A percentile compares a stretch with the other conserved stretches of the same genome.
Conservation (phyloP, 2,888 invertebrate species). For the Conops quadrifasciatus region DNA sequence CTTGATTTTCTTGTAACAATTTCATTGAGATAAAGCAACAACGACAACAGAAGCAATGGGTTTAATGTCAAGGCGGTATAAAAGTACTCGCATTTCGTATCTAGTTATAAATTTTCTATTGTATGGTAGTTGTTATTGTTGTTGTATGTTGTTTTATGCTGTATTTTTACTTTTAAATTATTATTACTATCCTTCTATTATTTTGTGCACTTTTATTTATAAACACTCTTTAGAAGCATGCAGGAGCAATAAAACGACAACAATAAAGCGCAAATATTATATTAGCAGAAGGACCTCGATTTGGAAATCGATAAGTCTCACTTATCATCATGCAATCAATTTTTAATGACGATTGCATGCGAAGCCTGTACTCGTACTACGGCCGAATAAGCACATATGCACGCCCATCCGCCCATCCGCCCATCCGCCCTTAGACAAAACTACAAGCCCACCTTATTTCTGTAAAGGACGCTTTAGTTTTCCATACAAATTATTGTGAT, state of each 20-base stretch:
- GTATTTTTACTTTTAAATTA: no score
- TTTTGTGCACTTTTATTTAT: no score
- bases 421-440: no score
- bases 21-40: no score
- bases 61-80: no score
- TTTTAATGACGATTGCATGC: not conserved
- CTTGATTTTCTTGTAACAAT: no score
- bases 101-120: no score
- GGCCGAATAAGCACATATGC: not conserved
- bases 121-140: no score
- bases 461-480: not conserved
- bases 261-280: slow-evolving; percentile 8
- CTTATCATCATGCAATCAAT: slow-evolving; percentile 1
- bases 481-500: not conserved
- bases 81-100: no score
- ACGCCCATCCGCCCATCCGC: not conserved
- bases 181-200: no score
- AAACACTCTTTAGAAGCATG: not conserved
- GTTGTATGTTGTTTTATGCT: no score
- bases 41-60: no score
- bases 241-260: slow-evolving; percentile 12
- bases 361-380: not conserved
- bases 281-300: not conserved
- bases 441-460: not conserved
- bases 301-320: not conserved